phyloP scores from a whole-genome alignment of 2,113 vertebrate species.

The Cyanoderma ruficeps region DNA sequence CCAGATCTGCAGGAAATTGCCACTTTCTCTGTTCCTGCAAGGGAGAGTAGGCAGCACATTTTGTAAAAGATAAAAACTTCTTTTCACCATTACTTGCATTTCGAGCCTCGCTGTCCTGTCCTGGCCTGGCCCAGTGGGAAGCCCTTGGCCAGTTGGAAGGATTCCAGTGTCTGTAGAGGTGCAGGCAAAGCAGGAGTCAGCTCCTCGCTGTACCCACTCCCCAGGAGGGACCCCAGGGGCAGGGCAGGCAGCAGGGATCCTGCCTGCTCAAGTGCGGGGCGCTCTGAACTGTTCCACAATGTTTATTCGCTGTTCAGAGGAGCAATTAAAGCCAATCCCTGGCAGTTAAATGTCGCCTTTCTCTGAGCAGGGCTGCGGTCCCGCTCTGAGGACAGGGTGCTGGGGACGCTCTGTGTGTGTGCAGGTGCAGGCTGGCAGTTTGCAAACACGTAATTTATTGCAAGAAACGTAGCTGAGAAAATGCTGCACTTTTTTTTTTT shows the following conservation, averaged over 20 bases:
- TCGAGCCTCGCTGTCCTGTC: neutral
- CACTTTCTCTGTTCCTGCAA: neutral
- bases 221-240: neutral
- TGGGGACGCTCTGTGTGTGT: neutral
- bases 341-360: constrained; percentile 29
- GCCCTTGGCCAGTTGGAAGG: neutral
- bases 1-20: neutral
- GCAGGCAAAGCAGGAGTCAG: neutral
- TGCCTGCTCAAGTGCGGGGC: fast-evolving
- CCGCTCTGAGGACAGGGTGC: neutral
- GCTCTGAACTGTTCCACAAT: neutral
- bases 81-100: neutral
- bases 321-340: neutral
- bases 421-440: neutral
- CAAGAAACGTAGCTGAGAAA: neutral
- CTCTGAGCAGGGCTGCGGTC: neutral
- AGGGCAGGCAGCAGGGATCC: neutral
- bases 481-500: neutral
- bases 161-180: neutral
- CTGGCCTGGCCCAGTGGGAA: neutral
- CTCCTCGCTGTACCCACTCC: fast-evolving
- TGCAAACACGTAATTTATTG: neutral
- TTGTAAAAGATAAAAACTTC: neutral
- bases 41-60: neutral
- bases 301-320: neutral